These are phyloP conservation scores for Apistogramma diplotaenia DNA, from an alignment of 2,113 vertebrate genomes.

Conservation along the genomic window DNA sequence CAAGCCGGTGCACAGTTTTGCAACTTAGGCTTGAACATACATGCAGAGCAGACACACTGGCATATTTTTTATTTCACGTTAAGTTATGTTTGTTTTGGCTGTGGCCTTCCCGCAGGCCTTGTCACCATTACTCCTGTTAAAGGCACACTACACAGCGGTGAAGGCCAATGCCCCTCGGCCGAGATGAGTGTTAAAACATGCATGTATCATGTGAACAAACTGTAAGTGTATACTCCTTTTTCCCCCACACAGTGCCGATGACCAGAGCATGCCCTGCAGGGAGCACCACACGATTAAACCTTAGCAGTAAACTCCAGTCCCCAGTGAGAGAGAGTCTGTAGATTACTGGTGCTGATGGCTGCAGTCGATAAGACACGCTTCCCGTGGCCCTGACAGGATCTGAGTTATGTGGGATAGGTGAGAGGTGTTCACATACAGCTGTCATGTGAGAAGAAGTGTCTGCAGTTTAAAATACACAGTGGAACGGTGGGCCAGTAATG, in stretches of 20 bases:
- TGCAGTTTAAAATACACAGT: background rate
- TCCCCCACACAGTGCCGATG: background rate
- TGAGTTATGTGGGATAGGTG: background rate
- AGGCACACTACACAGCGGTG: background rate
- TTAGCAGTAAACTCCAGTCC: background rate
- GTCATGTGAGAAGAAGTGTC: background rate
- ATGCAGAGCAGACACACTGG: background rate
- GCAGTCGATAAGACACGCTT: background rate
- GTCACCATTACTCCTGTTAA: background rate
- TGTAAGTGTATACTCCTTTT: background rate
- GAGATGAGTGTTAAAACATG: slow-evolving; percentile 11
- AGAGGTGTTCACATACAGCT: background rate
- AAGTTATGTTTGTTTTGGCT: background rate
- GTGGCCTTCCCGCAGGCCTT: background rate
- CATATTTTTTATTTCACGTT: background rate
- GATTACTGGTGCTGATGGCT: background rate
- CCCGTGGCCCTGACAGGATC: background rate
- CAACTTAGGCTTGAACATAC: background rate
- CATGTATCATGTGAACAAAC: slow-evolving; percentile 3
- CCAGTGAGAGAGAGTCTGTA: background rate
- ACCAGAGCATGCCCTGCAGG: background rate
- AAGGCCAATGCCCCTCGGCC: background rate
- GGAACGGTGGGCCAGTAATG: background rate
- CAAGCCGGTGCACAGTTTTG: background rate
- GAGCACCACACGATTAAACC: background rate